Base-by-base conservation (phyloP, 2,113 vertebrate species). In the Charina bottae region DNA sequence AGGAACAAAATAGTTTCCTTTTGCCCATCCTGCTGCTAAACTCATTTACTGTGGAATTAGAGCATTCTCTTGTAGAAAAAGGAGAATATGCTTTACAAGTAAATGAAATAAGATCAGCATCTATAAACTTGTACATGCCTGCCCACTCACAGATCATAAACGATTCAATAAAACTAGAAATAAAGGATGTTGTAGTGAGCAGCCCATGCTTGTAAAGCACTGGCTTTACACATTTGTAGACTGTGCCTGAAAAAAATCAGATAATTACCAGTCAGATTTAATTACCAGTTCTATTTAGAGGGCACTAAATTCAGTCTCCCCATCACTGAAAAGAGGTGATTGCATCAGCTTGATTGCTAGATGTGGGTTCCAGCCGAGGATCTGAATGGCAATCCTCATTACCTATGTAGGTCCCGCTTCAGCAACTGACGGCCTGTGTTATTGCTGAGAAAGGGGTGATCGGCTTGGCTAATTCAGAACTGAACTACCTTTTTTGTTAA, bases 41-140 rank as follows among this genome's bases (percentile, higher is more conserved):
- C 33, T 78, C 15, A 37, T 78, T 78, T 78, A 37, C 33, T 78
- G 68, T 78, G 68, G n/a, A 78, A 78, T 19, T 33, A 37, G 68
- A 78, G 4, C 68, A 21, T n/a, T 78, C 90, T 62, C 68, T 90
- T 94, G 91, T 91, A 94, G 95, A 97, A 96, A 96, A 78, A 78
- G n/a, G 89, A 78, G 84, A n/a, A 23, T 94, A 90, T 93, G 58
- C 87, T 92, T 95, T 92, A 87, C 95, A 95, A 96, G 97, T 95
- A 97, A 97, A 96, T 92, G 95, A 94, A 96, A 93, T 88, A 93
- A 33, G 42, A 54, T 93, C 97, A 96, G 94, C 94, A 95, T 84
- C 83, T 42, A 84, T 37, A 19, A 78, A 78, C 68, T 78, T 78
- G 15, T 78, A 37, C 68, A 78, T 78, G 33, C 68, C 68, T 78